Evolutionary conservation across 2,888 invertebrate species (phyloP), one percentile per base, ranked within the genome.

Genomic region (Scrobipalpa costella): DNA sequence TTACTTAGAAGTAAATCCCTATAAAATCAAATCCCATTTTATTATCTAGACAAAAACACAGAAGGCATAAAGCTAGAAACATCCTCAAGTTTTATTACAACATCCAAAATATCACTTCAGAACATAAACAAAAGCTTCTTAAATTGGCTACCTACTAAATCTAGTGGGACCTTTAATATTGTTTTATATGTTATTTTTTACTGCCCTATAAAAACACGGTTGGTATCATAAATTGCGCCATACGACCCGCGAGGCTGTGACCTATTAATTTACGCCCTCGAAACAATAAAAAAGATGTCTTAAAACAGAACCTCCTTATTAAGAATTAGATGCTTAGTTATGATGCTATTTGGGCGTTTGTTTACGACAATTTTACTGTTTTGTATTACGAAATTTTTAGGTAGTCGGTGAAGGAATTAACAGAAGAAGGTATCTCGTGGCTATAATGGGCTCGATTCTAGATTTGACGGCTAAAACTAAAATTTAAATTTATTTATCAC

Each of bases 211-310:
- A 62, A 57, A 62, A 34, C 50, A 15, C 15, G 21, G 17, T 7
- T n/a, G 8, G 27, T 15, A 55, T 40, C 40, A 47, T 19, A 68
- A 62, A 65, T 67, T 66, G 64, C 63, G 67, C 70, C 68, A 67
- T 70, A 71, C 73, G 74, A 76, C 77, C 73, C 15, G 44, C n/a
- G 44, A 44, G 44, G 44, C 72, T 73, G 63, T 75, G 75, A 75
- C 75, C 74, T 67, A 58, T 68, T 71, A 70, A 76, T 75, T 67
- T 69, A 73, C 67, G 67, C 57, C 71, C 69, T 60, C 69, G 73
- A 66, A 65, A 68, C 63, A 67, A 59, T 59, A 59, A 44, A 44
- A 59, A 59, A 59, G 5, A 52, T 69, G 74, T 71, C 73, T 65
- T 79, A 75, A 78, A 80, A 68, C 65, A 71, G 70, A 66, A 66